Base-by-base conservation (phyloP, 1,140 invertebrate genomes). In the Rhyacophila brunnea region DNA sequence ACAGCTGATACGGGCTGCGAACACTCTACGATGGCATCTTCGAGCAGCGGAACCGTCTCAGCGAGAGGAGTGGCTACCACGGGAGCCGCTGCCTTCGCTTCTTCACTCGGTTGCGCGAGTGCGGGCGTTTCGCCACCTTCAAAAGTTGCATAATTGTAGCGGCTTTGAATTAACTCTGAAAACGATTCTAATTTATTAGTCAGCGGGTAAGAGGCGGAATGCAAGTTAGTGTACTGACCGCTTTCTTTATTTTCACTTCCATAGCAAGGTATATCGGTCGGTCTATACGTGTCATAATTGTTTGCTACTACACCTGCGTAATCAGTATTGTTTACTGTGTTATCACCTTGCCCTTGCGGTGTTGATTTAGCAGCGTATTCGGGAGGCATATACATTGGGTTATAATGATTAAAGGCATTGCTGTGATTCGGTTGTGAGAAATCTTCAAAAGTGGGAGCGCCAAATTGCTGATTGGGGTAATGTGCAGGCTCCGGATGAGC, bases 131-230 rank as follows among this genome's bases (percentile, higher is more conserved):
- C 65, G 18, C 62, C 47, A 44, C 67, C 68, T 55, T 74, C 69
- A 48, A 68, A 71, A 23, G 57, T 52, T 11, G 58, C 47, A 54
- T 84, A 83, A 11, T 78, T 72, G 65, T 86, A 86, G 46, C 82
- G 78, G 19, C 77, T 82, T 69, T 78, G 81, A 5, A 86, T 72
- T 18, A 87, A 71, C 58, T 88, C 87, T 35, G 87, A 85, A 61
- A 87, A 87, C 1, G 85, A 83, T 73, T 89, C 86, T 58, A 88
- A 77, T 74, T 87, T 88, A 71, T 77, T 85, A 76, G 72, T 85
- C 79, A 74, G 66, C 68, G 78, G 79, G 72, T 80, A 77, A 70
- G 77, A 72, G 62, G 81, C 71, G 53, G 79, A 73, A 72, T 81
- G 78, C 64, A 83, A 68, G 68, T 75, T 81, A 17, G 81, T 82